Evolutionary conservation across 1,140 invertebrate genomes (phyloP).

Genomic region (Lasioglossum baleicum): DNA sequence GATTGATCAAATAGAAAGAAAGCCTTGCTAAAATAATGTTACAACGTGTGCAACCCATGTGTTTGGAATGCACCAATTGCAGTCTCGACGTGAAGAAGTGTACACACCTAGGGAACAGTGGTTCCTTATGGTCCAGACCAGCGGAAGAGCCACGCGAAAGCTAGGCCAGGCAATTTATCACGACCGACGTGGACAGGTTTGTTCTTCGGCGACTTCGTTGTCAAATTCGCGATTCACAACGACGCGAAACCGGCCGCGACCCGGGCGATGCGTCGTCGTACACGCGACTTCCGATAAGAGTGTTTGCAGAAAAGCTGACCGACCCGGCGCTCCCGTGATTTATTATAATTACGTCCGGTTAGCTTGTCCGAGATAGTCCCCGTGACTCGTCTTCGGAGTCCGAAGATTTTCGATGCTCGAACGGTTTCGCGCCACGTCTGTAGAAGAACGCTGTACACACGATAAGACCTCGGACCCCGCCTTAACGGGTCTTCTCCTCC

Average conservation of each 20-base stretch:
- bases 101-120: background rate
- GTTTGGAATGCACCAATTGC: no score
- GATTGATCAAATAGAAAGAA: no score
- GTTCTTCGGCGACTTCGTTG: constrained; percentile 18
- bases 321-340: constrained; percentile 16
- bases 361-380: background rate
- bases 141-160: background rate
- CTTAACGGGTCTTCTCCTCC: constrained; percentile 38
- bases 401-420: constrained; percentile 5
- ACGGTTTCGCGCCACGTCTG: background rate
- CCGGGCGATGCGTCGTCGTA: background rate
- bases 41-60: no score
- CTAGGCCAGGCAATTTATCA: constrained; percentile 27
- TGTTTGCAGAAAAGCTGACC: constrained; percentile 32
- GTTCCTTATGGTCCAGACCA: background rate
- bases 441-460: background rate
- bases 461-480: constrained; percentile 43
- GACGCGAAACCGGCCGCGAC: background rate
- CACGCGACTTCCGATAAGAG: constrained; percentile 31
- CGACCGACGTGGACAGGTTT: background rate
- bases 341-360: constrained; percentile 25
- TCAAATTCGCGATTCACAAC: background rate
- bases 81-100: background rate
- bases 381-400: no score
- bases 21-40: no score